Evolutionary conservation across 2,888 invertebrate species (phyloP).

Genomic region (Nebria salina): DNA sequence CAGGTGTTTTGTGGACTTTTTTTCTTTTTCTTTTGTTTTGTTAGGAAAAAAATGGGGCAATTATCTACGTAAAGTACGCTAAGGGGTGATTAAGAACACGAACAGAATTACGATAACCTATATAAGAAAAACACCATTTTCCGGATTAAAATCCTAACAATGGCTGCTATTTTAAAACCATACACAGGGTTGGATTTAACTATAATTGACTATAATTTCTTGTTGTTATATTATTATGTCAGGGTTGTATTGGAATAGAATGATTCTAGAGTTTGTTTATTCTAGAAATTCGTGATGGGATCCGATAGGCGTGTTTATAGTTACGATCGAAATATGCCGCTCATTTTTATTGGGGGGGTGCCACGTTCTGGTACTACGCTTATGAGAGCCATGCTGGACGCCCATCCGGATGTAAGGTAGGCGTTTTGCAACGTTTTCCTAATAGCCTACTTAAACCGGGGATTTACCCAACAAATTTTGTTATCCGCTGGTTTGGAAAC

Average conservation of each 20-base stretch:
- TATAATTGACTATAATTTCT: neutral
- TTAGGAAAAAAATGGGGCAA: neutral
- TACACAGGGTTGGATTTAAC: neutral
- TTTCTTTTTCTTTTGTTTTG: neutral
- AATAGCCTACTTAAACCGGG: neutral
- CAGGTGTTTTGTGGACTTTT: too few species aligned
- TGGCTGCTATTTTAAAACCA: neutral
- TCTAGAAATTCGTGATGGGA: constrained; percentile 71
- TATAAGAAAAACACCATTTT: neutral
- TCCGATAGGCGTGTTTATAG: constrained; percentile 73
- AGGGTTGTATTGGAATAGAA: neutral
- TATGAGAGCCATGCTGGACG: constrained; percentile 98
- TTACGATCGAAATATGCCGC: constrained; percentile 89
- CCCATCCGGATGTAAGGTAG: constrained; percentile 93
- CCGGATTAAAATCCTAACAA: neutral
- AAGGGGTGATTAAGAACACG: neutral
- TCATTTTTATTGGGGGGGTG: constrained; percentile 97
- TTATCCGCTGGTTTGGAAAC: neutral
- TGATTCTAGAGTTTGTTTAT: neutral
- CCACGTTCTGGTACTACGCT: constrained; percentile 97
- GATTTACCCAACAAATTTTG: neutral
- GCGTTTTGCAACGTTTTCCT: constrained; percentile 41
- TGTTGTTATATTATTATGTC: neutral
- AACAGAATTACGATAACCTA: neutral
- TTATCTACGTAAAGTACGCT: neutral